Conservation (phyloP, 2,113 vertebrate species). For the Talpa occidentalis region DNA sequence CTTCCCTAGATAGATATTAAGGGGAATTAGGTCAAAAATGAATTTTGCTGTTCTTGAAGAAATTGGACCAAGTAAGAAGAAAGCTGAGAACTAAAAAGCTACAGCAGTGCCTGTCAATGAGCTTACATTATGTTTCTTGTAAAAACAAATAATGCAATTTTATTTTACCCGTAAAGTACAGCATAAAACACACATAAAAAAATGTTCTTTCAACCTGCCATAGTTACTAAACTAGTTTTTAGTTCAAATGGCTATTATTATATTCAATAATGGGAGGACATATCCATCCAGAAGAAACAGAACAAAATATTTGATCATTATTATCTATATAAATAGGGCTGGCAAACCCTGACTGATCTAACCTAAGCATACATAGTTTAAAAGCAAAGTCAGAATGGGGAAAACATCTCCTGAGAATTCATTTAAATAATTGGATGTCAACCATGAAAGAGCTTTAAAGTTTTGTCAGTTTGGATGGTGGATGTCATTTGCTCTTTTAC, state of each 20-base stretch:
- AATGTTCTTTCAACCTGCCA: not conserved
- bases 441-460: not conserved
- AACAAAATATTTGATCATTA: not conserved
- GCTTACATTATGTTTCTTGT: not conserved
- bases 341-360: not conserved
- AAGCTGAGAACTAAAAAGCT: not conserved
- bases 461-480: not conserved
- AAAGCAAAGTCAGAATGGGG: not conserved
- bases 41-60: constrained; percentile 7
- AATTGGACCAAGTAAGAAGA: not conserved
- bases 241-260: not conserved
- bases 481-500: not conserved
- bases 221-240: constrained; percentile 1
- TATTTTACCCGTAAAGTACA: not conserved
- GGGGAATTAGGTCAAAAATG: not conserved
- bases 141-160: not conserved
- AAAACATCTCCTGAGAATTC: not conserved
- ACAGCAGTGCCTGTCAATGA: not conserved
- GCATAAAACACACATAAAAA: not conserved
- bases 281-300: not conserved
- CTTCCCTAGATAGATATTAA: not conserved
- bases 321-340: not conserved
- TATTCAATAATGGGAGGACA: constrained; percentile 1
- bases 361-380: not conserved
- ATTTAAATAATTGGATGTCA: not conserved